These are phyloP conservation scores for Calameuta filiformis DNA, from an alignment of 2,888 invertebrate genomes.

Conservation along the genomic window DNA sequence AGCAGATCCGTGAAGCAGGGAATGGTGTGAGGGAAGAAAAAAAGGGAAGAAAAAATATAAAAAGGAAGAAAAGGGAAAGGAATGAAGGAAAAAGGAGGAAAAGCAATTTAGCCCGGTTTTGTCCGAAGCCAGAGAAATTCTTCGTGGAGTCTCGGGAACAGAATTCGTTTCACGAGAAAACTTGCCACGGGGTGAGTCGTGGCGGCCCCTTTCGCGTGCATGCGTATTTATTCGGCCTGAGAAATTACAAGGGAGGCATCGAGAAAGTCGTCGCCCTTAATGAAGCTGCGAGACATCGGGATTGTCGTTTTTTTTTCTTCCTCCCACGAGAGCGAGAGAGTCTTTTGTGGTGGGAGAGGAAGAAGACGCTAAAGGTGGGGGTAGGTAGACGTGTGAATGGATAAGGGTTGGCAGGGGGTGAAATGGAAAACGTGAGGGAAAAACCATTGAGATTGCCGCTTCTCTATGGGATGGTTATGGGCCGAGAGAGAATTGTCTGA, in stretches of 20 bases:
- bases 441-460: slow-evolving; percentile 7
- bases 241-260: slow-evolving; percentile 8
- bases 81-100: background rate
- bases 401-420: background rate
- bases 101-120: background rate
- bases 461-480: slow-evolving; percentile 2
- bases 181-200: background rate
- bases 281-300: slow-evolving; percentile 1
- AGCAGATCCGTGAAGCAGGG: background rate
- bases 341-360: background rate
- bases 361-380: background rate
- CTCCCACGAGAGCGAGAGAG: background rate
- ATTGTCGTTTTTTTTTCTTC: background rate
- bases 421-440: background rate
- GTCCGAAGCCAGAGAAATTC: background rate
- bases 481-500: slow-evolving; percentile 1
- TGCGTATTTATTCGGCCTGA: slow-evolving; percentile 19
- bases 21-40: background rate
- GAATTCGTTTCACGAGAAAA: background rate
- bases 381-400: background rate
- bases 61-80: background rate
- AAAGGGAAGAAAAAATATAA: background rate
- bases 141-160: background rate
- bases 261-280: slow-evolving; percentile 1
- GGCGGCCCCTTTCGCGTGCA: slow-evolving; percentile 16